phyloP scores from a whole-genome alignment of 2,888 invertebrate genomes.

The Tachystola acroxantha region DNA sequence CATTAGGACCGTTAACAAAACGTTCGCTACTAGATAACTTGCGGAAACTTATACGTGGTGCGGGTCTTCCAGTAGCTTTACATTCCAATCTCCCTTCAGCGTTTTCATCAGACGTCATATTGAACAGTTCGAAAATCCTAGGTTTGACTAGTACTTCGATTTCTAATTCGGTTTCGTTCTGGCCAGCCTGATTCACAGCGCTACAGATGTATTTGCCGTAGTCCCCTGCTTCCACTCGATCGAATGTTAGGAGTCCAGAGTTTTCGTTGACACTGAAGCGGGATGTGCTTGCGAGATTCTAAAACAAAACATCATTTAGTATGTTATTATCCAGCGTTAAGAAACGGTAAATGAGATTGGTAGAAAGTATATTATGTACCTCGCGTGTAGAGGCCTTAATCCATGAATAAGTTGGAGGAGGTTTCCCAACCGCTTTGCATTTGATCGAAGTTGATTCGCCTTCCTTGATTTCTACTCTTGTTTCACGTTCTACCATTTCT shows the following conservation, averaged over 20 bases:
- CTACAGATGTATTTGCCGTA: conserved; percentile 89
- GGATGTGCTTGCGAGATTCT: conserved; percentile 82
- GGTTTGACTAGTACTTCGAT: conserved; percentile 88
- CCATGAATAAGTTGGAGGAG: conserved; percentile 90
- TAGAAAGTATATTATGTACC: too few species aligned
- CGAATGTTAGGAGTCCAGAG: conserved; percentile 85
- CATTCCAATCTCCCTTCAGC: conserved; percentile 84
- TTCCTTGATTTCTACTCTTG: conserved; percentile 84
- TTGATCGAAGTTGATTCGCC: conserved; percentile 86
- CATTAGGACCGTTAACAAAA: conserved; percentile 81
- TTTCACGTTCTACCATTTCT: conserved; percentile 80
- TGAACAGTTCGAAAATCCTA: conserved; percentile 86
- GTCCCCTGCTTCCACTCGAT: conserved; percentile 86
- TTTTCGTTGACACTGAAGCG: conserved; percentile 82
- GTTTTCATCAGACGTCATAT: conserved; percentile 82
- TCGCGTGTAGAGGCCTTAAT: conserved; percentile 85
- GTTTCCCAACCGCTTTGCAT: conserved; percentile 91
- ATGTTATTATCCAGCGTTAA: too few species aligned
- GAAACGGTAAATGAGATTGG: too few species aligned
- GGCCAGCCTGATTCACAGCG: conserved; percentile 88
- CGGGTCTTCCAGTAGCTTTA: conserved; percentile 88
- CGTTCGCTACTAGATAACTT: conserved; percentile 83
- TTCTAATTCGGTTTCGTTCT: conserved; percentile 81
- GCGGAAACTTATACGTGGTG: conserved; percentile 88
- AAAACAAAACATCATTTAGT: conserved; percentile 19